Conservation (phyloP, 2,113 vertebrate genomes). For the Typhlomys cinereus region DNA sequence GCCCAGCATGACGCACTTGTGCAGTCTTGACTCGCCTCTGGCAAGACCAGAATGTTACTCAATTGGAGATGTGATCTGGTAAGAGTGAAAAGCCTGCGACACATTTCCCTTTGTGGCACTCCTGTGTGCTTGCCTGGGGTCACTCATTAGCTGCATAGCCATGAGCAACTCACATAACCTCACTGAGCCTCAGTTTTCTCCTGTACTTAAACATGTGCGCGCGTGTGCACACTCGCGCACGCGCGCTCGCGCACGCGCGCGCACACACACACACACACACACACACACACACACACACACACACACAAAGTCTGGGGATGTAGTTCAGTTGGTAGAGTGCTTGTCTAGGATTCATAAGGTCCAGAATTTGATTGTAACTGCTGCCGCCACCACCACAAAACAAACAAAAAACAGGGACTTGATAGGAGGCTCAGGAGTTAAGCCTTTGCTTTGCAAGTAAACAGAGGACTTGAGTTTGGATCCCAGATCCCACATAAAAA, state of each 20-base stretch:
- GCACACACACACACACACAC: no score
- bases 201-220: no score
- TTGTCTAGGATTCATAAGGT: background rate
- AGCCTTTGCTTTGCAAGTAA: no score
- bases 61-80: constrained; percentile 67
- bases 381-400: background rate
- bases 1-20: constrained; percentile 71
- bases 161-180: constrained; percentile 45
- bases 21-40: constrained; percentile 61
- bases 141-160: constrained; percentile 30
- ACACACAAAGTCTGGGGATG: background rate
- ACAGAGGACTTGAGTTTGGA: no score
- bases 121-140: background rate
- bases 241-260: no score
- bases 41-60: constrained; percentile 52
- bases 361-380: background rate
- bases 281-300: no score
- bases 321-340: background rate
- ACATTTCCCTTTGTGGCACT: background rate
- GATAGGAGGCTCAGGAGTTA: no score
- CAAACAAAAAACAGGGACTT: no score
- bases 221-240: no score
- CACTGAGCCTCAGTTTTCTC: constrained; percentile 26
- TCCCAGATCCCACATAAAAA: no score
- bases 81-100: constrained; percentile 38